Evolutionary conservation across 2,797 vertebrate species (phyloP).

Genomic region (Lates japonicus): DNA sequence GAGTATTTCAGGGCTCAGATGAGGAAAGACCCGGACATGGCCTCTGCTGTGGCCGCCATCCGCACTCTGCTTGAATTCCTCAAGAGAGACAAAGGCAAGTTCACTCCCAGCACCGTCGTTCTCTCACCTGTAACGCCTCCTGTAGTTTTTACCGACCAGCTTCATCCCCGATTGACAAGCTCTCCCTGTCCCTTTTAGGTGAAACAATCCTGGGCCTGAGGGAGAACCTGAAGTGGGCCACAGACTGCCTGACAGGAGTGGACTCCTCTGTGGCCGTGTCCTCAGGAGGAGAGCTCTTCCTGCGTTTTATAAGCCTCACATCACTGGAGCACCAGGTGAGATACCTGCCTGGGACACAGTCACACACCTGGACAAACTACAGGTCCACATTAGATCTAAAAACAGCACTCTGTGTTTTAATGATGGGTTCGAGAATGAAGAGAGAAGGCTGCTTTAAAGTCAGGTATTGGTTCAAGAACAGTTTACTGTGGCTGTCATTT

Average conservation of each 20-base stretch:
- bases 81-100: constrained; percentile 93
- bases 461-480: too few species aligned
- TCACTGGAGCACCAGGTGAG: constrained; percentile 93
- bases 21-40: constrained; percentile 91
- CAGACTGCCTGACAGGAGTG: constrained; percentile 88
- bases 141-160: background rate
- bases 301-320: constrained; percentile 97
- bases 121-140: background rate
- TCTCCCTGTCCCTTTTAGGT: constrained; percentile 78
- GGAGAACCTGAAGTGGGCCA: constrained; percentile 92
- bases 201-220: constrained; percentile 95
- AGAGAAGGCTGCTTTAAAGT: too few species aligned
- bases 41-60: constrained; percentile 97
- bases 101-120: background rate
- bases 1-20: constrained; percentile 94
- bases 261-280: constrained; percentile 98
- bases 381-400: too few species aligned
- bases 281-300: constrained; percentile 96
- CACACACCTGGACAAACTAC: background rate
- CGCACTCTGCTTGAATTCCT: constrained; percentile 93
- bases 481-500: too few species aligned
- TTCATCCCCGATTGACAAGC: background rate
- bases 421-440: too few species aligned
- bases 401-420: background rate
- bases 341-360: too few species aligned